Evolutionary conservation across 1,140 invertebrate species (phyloP), one percentile per base, ranked within the genome.

Genomic region (Helicoverpa armigera): DNA sequence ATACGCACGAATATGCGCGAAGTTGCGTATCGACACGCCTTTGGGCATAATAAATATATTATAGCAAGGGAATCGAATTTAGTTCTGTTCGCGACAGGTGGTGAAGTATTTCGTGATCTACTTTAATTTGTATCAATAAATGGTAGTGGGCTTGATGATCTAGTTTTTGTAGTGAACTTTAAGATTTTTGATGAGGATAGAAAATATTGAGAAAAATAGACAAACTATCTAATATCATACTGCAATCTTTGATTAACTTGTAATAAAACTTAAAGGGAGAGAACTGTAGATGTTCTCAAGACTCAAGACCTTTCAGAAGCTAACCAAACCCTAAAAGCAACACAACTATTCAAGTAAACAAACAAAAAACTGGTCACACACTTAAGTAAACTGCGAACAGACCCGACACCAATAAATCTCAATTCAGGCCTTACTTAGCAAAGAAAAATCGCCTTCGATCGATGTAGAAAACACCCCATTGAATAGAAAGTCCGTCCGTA

Each of bases 401-500:
- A 72, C 18, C 23, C 50, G 69, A 53, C 69, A 72, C 69, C 50
- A 48, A 72, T 72, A 72, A 72, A 72, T 72, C 69, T 72, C 50
- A 72, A 48, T 43, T 48, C 50, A 53, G 67, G 53, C 48, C 69
- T 51, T 72, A 56, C 54, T 51, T 43, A 72, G 48, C 4, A 35
- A 73, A 43, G 70, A 73, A 73, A 73, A 73, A 73, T 73, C 70
- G 16, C 54, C 72, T 75, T 16, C 67, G 1, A 61, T 12, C 61
- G 29, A n/a, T 16, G 35, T 31, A 54, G 54, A 63, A 80, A 81
- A 79, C 63, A 61, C 63, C 78, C 73, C 72, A 75, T 18, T 50
- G 61, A 63, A 60, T 82, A 79, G 74, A 80, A 85, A 82, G 83
- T 73, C 80, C 75, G 61, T 78, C 2, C 50, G 69, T 72, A 76